Base-by-base conservation (phyloP, 35 echinoderm and acorn worm species). In the Apostichopus parvimensis region DNA sequence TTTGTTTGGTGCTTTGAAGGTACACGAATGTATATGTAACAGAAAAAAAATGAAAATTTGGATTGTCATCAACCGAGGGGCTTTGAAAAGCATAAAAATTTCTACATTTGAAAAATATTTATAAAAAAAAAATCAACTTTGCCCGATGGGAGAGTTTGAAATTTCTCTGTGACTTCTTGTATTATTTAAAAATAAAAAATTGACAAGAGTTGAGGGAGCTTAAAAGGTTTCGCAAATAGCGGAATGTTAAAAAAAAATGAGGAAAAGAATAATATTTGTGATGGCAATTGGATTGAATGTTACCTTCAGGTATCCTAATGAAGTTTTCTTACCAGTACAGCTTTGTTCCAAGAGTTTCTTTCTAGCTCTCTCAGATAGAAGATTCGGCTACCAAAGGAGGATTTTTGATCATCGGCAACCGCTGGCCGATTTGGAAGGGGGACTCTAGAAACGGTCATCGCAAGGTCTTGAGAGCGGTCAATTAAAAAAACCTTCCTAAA, bases 281-380 rank as follows among this genome's bases (percentile, higher is more conserved):
- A 75, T 75, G 71, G 20, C 71, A 75, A 21, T 75, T 75, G 14
- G n/a, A 75, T 75, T 13, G 12, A 75, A 75, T 75, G 71, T 75
- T 75, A 75, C 71, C 71, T 75, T 75, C 71, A 75, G 17, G 55
- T 72, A 22, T 88, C 57, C 21, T 88, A 61, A 88, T 88, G 57
- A 73, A 88, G 86, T 88, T 88, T 88, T 88, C 86, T 88, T 88
- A 88, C 86, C 86, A 88, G 86, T 64, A 84, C 68, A 72, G 60
- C 62, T 72, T 88, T 52, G 17, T 73, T 88, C 52, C 57, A 88
- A 88, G 86, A 88, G 61, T 66, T 88, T 88, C 86, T 88, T 84
- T 55, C 81, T 84, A 84, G 81, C 57, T 88, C 86, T 80, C 86
- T 88, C 61, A 88, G 86, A 88, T 28, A 66, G 57, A 73, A 66